Percentiles rank a stretch among this genome's conserved stretches.
Conservation (phyloP, 1,140 invertebrate species). For the Solenopsis fugax region DNA sequence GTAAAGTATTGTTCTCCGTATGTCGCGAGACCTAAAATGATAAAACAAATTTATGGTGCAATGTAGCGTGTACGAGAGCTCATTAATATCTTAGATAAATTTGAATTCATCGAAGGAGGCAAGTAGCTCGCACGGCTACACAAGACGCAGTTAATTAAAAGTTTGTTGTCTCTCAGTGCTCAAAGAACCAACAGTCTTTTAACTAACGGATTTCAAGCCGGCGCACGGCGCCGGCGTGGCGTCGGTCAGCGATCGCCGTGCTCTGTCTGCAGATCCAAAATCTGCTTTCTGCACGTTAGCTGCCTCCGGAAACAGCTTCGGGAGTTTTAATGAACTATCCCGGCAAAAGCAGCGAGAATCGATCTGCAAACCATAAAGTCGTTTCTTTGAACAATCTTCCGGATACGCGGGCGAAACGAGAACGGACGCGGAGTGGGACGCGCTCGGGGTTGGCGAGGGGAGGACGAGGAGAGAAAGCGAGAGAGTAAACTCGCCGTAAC, state of each 20-base stretch:
- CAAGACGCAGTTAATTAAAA: slow-evolving; percentile 54
- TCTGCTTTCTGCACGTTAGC: slow-evolving; percentile 23
- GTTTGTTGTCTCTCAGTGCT: slow-evolving; percentile 41
- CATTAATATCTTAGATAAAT: slow-evolving; percentile 54
- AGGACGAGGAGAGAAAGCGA: slow-evolving; percentile 4
- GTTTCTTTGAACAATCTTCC: slow-evolving; percentile 57
- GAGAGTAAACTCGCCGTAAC: slow-evolving; percentile 74
- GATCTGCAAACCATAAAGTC: slow-evolving; percentile 55
- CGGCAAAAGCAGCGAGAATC: slow-evolving; percentile 39
- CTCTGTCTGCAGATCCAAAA: slow-evolving; percentile 43
- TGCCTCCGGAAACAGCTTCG: slow-evolving; percentile 38
- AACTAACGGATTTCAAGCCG: slow-evolving; percentile 34
- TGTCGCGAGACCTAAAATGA: slow-evolving; percentile 58
- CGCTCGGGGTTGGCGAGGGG: not conserved
- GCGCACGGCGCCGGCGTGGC: not conserved
- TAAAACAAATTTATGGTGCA: slow-evolving; percentile 60
- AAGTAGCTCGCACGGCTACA: not conserved
- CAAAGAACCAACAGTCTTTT: slow-evolving; percentile 27
- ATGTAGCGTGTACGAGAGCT: slow-evolving; percentile 51
- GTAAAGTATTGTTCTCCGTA: slow-evolving; percentile 58
- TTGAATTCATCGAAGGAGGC: slow-evolving; percentile 45
- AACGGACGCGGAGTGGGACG: not conserved
- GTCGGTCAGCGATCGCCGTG: slow-evolving; percentile 15
- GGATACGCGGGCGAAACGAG: slow-evolving; percentile 39
- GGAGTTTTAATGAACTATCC: slow-evolving; percentile 69